Evolutionary conservation across 2,888 invertebrate genomes (phyloP).

Genomic region (Sturmia bella): DNA sequence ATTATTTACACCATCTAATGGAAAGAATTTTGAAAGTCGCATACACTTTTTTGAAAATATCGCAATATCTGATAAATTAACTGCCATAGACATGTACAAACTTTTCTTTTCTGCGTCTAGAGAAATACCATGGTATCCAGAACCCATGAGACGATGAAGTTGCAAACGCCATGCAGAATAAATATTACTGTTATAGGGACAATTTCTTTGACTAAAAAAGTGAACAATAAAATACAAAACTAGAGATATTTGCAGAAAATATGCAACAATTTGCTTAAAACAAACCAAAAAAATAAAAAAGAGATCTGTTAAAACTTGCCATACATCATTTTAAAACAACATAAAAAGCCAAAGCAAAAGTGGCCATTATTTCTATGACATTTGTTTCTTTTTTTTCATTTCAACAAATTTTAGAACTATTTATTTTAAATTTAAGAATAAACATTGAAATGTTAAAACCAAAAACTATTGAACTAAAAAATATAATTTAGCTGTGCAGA

Average conservation of each 20-base stretch:
- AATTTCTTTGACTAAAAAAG: neutral
- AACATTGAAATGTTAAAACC: no score
- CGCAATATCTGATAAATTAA: no score
- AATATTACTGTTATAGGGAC: no score
- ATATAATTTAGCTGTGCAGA: no score
- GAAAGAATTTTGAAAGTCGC: no score
- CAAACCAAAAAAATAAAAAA: slow-evolving; percentile 19
- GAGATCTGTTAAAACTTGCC: slow-evolving; percentile 50
- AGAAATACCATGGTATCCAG: no score
- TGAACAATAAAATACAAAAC: slow-evolving; percentile 11
- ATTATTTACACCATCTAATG: no score
- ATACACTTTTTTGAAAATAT: no score
- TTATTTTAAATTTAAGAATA: neutral
- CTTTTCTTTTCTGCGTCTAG: no score
- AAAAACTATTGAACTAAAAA: no score
- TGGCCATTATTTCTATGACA: slow-evolving; percentile 64
- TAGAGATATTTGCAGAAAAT: slow-evolving; percentile 44
- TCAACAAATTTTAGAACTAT: slow-evolving; percentile 18
- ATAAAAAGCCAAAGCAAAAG: slow-evolving; percentile 45
- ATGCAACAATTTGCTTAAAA: slow-evolving; percentile 61
- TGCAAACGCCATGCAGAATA: neutral
- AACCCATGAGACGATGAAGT: neutral
- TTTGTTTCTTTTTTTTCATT: slow-evolving; percentile 36
- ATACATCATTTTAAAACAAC: slow-evolving; percentile 51
- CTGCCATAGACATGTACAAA: no score